These are phyloP conservation scores for Nymphalis urticae DNA, from an alignment of 2,888 invertebrate species.

Conservation along the genomic window DNA sequence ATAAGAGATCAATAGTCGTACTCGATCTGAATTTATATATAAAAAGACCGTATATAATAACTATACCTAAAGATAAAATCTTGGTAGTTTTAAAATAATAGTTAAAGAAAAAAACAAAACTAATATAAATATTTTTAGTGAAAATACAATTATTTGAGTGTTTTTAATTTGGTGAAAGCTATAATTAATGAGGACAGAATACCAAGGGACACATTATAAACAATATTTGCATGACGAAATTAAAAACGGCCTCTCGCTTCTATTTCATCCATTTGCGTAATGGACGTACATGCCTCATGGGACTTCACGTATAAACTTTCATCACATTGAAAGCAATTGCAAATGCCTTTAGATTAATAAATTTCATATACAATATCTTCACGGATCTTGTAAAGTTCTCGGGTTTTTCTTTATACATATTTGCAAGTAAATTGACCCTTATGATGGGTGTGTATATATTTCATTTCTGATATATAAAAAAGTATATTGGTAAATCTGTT, in stretches of 20 bases:
- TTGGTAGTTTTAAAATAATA: not conserved
- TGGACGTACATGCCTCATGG: constrained; percentile 76
- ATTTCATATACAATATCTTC: constrained; percentile 11
- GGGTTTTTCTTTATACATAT: not conserved
- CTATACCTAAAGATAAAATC: no score
- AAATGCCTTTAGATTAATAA: constrained; percentile 33
- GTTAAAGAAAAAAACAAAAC: not conserved
- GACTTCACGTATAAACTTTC: constrained; percentile 51
- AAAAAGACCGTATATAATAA: not conserved
- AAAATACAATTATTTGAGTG: constrained; percentile 6
- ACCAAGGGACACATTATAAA: constrained; percentile 60
- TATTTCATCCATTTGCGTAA: constrained; percentile 75
- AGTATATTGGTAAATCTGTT: no score
- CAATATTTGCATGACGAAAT: constrained; percentile 70
- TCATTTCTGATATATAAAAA: no score
- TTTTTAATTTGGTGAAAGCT: constrained; percentile 27
- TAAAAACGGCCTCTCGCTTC: constrained; percentile 77
- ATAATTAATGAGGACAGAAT: constrained; percentile 30
- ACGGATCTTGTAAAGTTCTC: constrained; percentile 1
- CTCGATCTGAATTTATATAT: constrained; percentile 12
- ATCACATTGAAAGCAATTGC: constrained; percentile 45
- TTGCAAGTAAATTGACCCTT: no score
- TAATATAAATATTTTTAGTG: not conserved
- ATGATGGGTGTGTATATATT: no score
- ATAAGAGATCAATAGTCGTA: constrained; percentile 23